Percentiles rank a stretch among this genome's conserved stretches.
phyloP scores from a whole-genome alignment of 2,113 vertebrate genomes.

The Stegastes partitus region DNA sequence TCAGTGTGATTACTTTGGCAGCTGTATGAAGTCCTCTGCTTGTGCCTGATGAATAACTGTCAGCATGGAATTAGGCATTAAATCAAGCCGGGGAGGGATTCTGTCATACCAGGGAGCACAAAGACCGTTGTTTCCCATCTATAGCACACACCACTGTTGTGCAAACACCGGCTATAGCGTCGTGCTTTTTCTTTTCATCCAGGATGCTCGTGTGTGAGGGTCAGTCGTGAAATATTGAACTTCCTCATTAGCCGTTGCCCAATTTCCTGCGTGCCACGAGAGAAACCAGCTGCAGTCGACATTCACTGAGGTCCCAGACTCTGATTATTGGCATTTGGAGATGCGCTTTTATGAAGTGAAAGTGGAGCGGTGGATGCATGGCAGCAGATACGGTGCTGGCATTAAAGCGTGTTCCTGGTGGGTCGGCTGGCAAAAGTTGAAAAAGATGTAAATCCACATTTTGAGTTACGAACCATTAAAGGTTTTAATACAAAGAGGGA shows the following conservation, averaged over 20 bases:
- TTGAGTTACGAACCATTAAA: neutral
- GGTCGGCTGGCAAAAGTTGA: neutral
- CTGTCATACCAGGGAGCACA: slow-evolving; percentile 41
- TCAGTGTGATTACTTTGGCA: slow-evolving; percentile 73
- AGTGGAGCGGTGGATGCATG: slow-evolving; percentile 7
- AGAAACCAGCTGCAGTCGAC: slow-evolving; percentile 59
- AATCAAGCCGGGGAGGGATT: slow-evolving; percentile 54
- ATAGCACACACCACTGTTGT: neutral
- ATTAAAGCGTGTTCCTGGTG: slow-evolving; percentile 2
- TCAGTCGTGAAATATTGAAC: slow-evolving; percentile 56
- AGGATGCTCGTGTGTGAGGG: slow-evolving; percentile 34
- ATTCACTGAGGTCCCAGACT: slow-evolving; percentile 40
- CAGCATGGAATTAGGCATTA: slow-evolving; percentile 63
- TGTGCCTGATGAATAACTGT: slow-evolving; percentile 65
- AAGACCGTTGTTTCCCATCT: slow-evolving; percentile 17
- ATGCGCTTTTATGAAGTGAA: slow-evolving; percentile 46
- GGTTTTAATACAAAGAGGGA: neutral
- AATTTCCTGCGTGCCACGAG: slow-evolving; percentile 57
- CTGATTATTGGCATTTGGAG: slow-evolving; percentile 40
- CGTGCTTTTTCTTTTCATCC: slow-evolving; percentile 30
- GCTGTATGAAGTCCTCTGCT: slow-evolving; percentile 62
- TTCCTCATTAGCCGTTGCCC: slow-evolving; percentile 47
- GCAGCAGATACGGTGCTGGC: slow-evolving; percentile 8
- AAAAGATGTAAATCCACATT: slow-evolving; percentile 4
- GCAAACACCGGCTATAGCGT: slow-evolving; percentile 27